These are phyloP conservation scores for Geodia barretti DNA, from an alignment of 37 sponge, comb jelly and placozoan genomes.

Conservation along the genomic window DNA sequence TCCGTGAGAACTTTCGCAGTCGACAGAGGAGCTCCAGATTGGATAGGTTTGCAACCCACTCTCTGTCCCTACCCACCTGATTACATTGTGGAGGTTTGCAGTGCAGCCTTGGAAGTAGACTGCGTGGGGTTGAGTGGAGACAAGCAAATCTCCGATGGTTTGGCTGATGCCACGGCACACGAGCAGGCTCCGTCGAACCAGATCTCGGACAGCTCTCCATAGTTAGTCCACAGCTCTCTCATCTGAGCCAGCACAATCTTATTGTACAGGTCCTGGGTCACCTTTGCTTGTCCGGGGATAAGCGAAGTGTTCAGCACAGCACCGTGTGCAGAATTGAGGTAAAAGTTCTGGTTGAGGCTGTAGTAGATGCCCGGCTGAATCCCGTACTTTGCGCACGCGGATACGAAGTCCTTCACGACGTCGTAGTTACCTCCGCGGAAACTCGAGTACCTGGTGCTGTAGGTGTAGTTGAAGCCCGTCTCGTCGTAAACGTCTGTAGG, in stretches of 20 bases:
- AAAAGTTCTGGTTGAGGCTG: constrained; percentile 68
- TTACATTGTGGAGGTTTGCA: constrained; percentile 14
- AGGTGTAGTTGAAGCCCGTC: constrained; percentile 53
- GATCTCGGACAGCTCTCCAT: constrained; percentile 57
- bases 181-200: constrained; percentile 72
- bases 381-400: constrained; percentile 18
- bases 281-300: constrained; percentile 50
- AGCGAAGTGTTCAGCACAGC: constrained; percentile 25
- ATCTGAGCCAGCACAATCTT: constrained; percentile 60
- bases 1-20: constrained; percentile 30
- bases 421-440: constrained; percentile 30
- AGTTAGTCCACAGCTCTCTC: constrained; percentile 63
- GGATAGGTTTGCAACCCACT: constrained; percentile 46
- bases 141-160: constrained; percentile 10
- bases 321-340: constrained; percentile 35
- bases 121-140: constrained; percentile 46
- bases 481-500: constrained; percentile 43
- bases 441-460: constrained; percentile 35
- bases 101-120: constrained; percentile 52
- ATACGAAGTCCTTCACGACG: constrained; percentile 46
- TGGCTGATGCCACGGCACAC: constrained; percentile 31
- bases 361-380: constrained; percentile 71
- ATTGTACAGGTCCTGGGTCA: constrained; percentile 52
- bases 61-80: constrained; percentile 67
- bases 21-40: constrained; percentile 46